Percentiles rank a stretch among this genome's conserved stretches.
Conservation (phyloP, 2,797 vertebrate species). For the Xerus rutilus region DNA sequence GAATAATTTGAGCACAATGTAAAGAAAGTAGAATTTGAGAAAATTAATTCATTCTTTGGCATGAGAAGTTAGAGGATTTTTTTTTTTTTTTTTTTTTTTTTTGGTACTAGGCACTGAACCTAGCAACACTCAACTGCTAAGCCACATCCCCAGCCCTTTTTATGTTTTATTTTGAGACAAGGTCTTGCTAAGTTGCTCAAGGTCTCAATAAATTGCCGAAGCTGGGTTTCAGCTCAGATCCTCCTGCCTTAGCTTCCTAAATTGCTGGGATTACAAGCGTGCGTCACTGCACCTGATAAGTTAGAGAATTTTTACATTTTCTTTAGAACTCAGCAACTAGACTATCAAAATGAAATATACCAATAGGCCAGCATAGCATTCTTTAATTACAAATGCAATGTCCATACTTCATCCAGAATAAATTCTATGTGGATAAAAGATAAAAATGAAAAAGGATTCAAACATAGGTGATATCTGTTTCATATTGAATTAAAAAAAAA, state of each 20-base stretch:
- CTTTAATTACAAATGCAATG: conserved; percentile 46
- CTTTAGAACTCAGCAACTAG: conserved; percentile 22
- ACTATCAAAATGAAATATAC: conserved; percentile 67
- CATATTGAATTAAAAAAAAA: neutral
- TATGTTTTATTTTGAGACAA: too few species aligned
- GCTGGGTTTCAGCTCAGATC: too few species aligned
- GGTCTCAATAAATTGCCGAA: too few species aligned
- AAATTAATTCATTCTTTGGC: conserved; percentile 21
- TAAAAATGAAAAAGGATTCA: conserved; percentile 45
- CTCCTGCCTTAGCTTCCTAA: too few species aligned
- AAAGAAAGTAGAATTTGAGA: conserved; percentile 43
- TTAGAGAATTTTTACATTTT: conserved; percentile 19
- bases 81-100: neutral
- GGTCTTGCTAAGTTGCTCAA: too few species aligned
- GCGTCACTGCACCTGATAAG: too few species aligned
- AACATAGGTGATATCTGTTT: neutral
- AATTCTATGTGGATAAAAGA: conserved; percentile 61
- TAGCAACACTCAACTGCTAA: too few species aligned
- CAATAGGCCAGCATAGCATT: neutral
- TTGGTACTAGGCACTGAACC: too few species aligned
- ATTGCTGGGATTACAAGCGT: too few species aligned
- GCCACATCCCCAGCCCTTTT: too few species aligned
- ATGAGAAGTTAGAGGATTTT: conserved; percentile 45
- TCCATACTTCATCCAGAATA: neutral
- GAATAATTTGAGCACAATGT: neutral